A percentile compares a stretch with the other conserved stretches of the same genome.
Conservation (phyloP, 2,888 invertebrate species). For the Mantis religiosa region DNA sequence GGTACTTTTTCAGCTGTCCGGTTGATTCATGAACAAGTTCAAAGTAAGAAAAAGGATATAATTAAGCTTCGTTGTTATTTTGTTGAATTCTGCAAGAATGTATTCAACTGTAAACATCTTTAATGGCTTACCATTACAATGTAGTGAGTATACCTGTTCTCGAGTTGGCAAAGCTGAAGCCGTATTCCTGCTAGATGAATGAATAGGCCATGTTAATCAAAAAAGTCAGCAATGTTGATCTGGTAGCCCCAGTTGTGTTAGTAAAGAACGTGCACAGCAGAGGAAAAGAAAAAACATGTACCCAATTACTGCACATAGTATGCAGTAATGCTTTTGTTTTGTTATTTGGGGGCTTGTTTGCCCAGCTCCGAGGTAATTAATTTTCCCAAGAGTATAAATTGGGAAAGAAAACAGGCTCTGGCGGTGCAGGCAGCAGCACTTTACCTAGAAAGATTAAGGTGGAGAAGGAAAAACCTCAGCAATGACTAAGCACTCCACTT, state of each 20-base stretch:
- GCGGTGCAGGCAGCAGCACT: background rate
- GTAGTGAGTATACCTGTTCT: too few relatives aligned
- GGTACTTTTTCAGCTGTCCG: too few relatives aligned
- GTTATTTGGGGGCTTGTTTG: background rate
- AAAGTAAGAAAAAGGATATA: too few relatives aligned
- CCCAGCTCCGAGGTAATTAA: background rate
- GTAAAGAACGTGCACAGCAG: background rate
- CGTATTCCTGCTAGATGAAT: background rate
- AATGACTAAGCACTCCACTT: background rate
- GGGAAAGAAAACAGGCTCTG: background rate
- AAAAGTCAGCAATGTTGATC: background rate
- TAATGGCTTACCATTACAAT: too few relatives aligned
- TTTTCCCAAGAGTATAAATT: background rate
- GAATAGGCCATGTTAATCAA: background rate
- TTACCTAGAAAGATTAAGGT: background rate
- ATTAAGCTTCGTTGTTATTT: too few relatives aligned
- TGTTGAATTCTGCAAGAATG: too few relatives aligned
- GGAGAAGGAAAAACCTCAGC: background rate
- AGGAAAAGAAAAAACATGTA: background rate
- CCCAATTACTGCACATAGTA: background rate
- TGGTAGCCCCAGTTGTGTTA: background rate
- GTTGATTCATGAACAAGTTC: too few relatives aligned
- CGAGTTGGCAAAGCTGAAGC: too few relatives aligned
- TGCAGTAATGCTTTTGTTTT: background rate
- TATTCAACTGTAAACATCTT: too few relatives aligned